Percentiles rank a stretch among this genome's conserved stretches.
phyloP scores from a whole-genome alignment of 2,888 invertebrate species.

The Autographa gamma region DNA sequence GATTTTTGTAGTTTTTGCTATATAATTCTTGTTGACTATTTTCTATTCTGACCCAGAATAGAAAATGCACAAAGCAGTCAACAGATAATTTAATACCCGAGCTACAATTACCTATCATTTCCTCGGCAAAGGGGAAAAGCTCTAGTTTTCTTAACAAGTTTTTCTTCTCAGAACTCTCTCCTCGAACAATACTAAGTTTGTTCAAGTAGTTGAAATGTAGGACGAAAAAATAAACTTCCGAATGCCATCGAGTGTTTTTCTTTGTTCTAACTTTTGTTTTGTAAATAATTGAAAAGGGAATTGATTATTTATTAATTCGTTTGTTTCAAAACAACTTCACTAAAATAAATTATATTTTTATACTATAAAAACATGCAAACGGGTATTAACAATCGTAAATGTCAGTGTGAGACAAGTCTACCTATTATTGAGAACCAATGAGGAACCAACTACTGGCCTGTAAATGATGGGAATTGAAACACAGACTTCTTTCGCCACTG shows the following conservation, averaged over 20 bases:
- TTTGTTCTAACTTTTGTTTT: background rate
- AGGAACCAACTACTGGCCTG: too few species aligned
- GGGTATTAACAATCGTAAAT: too few species aligned
- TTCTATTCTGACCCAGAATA: too few species aligned
- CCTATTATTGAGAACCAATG: too few species aligned
- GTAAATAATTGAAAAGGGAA: background rate
- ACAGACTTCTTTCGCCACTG: too few species aligned
- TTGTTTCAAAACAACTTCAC: too few species aligned
- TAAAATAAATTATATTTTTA: too few species aligned
- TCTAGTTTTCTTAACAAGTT: slow-evolving; percentile 5
- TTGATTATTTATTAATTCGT: background rate
- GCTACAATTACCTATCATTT: background rate
- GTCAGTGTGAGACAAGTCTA: too few species aligned
- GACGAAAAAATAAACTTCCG: background rate
- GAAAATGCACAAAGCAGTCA: background rate
- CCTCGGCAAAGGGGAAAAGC: background rate
- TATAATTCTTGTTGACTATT: too few species aligned
- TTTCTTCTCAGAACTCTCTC: background rate
- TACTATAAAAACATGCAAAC: too few species aligned
- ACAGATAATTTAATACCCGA: background rate
- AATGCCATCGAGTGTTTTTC: background rate
- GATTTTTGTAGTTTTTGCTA: too few species aligned
- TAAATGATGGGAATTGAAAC: too few species aligned
- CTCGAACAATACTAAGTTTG: background rate
- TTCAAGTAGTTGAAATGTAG: background rate